Evolutionary conservation across 2,797 vertebrate genomes (phyloP).

Genomic region (Pseudochirops corinnae): DNA sequence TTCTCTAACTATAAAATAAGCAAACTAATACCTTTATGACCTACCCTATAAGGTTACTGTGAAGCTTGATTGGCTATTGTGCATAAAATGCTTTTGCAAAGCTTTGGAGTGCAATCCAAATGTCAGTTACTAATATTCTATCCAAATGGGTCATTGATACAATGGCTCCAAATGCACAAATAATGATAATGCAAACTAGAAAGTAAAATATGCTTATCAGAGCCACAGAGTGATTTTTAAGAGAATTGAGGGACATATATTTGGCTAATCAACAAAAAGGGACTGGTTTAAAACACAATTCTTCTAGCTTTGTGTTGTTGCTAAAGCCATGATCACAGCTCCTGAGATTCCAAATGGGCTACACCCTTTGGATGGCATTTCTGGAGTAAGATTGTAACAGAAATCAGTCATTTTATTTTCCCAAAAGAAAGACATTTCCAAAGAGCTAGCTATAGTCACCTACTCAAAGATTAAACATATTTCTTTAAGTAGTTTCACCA

Average conservation of each 20-base stretch:
- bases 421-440: not conserved
- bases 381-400: conserved; percentile 11
- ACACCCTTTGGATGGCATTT: not conserved
- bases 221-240: not conserved
- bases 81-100: not conserved
- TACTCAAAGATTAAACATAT: not conserved
- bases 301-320: not conserved
- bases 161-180: not conserved
- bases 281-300: not conserved
- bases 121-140: not conserved
- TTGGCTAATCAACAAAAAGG: not conserved
- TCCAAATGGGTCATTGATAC: not conserved
- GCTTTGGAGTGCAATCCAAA: not conserved
- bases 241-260: not conserved
- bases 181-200: not conserved
- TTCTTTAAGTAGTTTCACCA: not conserved
- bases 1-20: not conserved
- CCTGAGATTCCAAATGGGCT: not conserved
- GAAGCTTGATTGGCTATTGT: not conserved
- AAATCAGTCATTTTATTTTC: not conserved
- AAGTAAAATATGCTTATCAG: not conserved
- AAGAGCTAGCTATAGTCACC: not conserved
- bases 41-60: not conserved
- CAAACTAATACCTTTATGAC: not conserved
- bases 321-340: not conserved